A percentile compares a stretch with the other conserved stretches of the same genome.
Evolutionary conservation across 2,888 invertebrate species (phyloP).

Genomic region (Campopleginae sp.): DNA sequence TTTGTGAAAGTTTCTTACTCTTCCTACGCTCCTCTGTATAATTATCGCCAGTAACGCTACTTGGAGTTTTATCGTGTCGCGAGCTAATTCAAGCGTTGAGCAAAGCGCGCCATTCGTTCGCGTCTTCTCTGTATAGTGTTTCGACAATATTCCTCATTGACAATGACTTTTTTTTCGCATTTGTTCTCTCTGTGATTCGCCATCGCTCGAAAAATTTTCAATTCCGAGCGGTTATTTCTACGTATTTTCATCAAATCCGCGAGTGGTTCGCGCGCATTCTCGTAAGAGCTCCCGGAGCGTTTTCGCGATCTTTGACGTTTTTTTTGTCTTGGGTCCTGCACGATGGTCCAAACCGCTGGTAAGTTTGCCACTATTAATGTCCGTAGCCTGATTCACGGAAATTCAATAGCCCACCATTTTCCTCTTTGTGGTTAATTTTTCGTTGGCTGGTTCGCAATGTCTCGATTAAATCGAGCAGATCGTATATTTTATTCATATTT

Average conservation of each 20-base stretch:
- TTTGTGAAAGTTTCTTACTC: not conserved
- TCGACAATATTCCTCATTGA: not conserved
- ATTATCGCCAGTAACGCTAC: not conserved
- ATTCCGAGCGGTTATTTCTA: too few species aligned
- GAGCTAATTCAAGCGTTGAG: not conserved
- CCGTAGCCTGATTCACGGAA: not conserved
- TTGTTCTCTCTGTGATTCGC: not conserved
- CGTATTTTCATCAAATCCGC: not conserved
- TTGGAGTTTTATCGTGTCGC: not conserved
- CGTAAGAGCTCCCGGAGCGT: not conserved
- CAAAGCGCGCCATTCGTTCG: not conserved
- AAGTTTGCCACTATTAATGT: slow-evolving; percentile 3
- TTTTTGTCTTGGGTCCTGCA: not conserved
- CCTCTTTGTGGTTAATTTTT: too few species aligned
- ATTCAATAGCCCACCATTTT: not conserved
- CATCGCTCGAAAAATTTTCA: not conserved
- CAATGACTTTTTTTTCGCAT: too few species aligned
- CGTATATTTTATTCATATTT: not conserved
- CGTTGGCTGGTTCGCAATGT: not conserved
- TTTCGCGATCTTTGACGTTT: not conserved
- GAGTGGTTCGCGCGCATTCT: not conserved
- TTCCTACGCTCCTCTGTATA: not conserved
- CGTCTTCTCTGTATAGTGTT: not conserved
- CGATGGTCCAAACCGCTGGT: not conserved
- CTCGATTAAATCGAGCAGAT: not conserved